Evolutionary conservation across 1,140 invertebrate species (phyloP).

Genomic region (Aphelinus certus): DNA sequence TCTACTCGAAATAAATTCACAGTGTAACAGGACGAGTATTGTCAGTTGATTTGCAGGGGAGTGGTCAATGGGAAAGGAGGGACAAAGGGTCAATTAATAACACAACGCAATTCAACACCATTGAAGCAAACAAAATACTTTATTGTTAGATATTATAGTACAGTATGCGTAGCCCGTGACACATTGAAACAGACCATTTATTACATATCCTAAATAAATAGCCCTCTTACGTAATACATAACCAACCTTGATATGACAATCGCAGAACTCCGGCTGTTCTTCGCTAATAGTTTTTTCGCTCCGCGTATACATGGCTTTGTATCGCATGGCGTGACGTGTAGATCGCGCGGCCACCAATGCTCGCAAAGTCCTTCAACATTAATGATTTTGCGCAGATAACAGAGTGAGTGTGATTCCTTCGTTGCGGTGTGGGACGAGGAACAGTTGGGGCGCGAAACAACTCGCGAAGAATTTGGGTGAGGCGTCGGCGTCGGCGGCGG

Average conservation of each 20-base stretch:
- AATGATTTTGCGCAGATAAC: conserved; percentile 58
- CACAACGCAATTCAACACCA: not conserved
- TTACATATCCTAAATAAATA: conserved; percentile 66
- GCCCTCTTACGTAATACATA: conserved; percentile 61
- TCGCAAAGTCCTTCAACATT: conserved; percentile 54
- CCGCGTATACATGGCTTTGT: too few relatives aligned
- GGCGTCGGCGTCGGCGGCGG: too few relatives aligned
- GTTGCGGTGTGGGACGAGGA: not conserved
- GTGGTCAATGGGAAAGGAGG: too few relatives aligned
- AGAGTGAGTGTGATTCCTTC: conserved; percentile 49
- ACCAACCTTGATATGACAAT: conserved; percentile 66
- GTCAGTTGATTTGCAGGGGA: too few relatives aligned
- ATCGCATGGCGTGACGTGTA: conserved; percentile 40
- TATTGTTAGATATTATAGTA: conserved; percentile 68
- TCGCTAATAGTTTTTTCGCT: too few relatives aligned
- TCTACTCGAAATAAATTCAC: too few relatives aligned
- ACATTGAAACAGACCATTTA: conserved; percentile 67
- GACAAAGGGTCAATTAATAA: too few relatives aligned
- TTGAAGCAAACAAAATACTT: conserved; percentile 68
- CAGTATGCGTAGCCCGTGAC: conserved; percentile 67
- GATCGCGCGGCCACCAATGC: conserved; percentile 45
- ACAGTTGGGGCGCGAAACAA: not conserved
- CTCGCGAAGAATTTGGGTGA: not conserved
- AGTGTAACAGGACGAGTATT: too few relatives aligned
- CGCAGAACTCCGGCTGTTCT: conserved; percentile 47